phyloP scores from a whole-genome alignment of 2,797 vertebrate genomes.

The Pseudochaenichthys georgianus region DNA sequence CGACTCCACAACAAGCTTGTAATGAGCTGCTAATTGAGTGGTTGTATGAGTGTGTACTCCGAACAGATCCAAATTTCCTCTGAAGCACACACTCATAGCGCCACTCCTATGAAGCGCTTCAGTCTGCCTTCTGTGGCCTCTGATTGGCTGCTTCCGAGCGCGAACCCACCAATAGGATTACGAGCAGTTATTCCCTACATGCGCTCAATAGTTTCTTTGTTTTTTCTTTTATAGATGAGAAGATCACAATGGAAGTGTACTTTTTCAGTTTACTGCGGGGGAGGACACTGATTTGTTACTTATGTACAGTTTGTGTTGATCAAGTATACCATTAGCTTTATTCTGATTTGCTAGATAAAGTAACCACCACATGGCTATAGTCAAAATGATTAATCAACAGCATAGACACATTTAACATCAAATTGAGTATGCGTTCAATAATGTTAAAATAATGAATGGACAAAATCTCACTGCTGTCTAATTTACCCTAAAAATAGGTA shows the following conservation, averaged over 20 bases:
- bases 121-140: conserved; percentile 13
- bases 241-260: background rate
- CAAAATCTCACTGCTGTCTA: background rate
- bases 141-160: conserved; percentile 74
- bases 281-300: background rate
- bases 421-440: no score
- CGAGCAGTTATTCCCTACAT: conserved; percentile 7
- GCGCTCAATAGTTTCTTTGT: background rate
- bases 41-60: background rate
- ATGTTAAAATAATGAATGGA: background rate
- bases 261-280: background rate
- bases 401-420: no score
- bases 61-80: conserved; percentile 39
- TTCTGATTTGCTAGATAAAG: background rate
- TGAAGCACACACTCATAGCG: conserved; percentile 6
- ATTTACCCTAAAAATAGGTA: background rate
- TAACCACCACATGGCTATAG: background rate
- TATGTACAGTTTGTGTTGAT: no score
- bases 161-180: conserved; percentile 56
- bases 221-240: background rate
- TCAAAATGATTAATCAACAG: background rate
- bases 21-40: conserved; percentile 41
- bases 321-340: background rate
- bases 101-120: conserved; percentile 56
- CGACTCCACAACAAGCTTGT: background rate